Conservation (phyloP, 2,797 vertebrate species). For the Gymnoscopelus braueri region DNA sequence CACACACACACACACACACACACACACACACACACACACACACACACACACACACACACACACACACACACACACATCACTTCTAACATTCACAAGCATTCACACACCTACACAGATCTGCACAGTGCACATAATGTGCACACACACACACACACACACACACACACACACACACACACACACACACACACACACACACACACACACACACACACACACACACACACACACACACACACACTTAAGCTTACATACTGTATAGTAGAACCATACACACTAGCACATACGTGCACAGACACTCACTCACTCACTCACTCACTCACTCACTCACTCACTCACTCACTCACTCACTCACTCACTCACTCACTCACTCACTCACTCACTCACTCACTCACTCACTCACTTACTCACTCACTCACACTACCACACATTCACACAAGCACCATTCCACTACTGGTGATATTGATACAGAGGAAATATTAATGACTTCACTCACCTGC, state of each 20-base stretch:
- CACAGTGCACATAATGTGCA: too few relatives aligned
- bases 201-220: neutral
- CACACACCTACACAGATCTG: too few relatives aligned
- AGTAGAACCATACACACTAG: neutral
- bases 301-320: neutral
- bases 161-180: slow-evolving; percentile 53
- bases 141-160: slow-evolving; percentile 57
- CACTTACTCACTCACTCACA: neutral
- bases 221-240: slow-evolving; percentile 5
- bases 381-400: neutral
- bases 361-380: neutral
- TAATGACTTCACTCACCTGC: slow-evolving; percentile 80
- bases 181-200: slow-evolving; percentile 44
- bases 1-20: slow-evolving; percentile 3
- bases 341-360: neutral
- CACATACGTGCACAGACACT: neutral
- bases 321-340: neutral
- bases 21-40: slow-evolving; percentile 5
- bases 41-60: slow-evolving; percentile 1
- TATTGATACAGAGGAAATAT: slow-evolving; percentile 82
- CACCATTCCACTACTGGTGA: slow-evolving; percentile 63
- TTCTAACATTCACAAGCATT: too few relatives aligned
- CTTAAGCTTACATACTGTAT: neutral
- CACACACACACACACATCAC: slow-evolving; percentile 1
- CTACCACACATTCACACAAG: slow-evolving; percentile 6